phyloP scores from a whole-genome alignment of 2,113 vertebrate species.

The Thamnophis sirtalis region DNA sequence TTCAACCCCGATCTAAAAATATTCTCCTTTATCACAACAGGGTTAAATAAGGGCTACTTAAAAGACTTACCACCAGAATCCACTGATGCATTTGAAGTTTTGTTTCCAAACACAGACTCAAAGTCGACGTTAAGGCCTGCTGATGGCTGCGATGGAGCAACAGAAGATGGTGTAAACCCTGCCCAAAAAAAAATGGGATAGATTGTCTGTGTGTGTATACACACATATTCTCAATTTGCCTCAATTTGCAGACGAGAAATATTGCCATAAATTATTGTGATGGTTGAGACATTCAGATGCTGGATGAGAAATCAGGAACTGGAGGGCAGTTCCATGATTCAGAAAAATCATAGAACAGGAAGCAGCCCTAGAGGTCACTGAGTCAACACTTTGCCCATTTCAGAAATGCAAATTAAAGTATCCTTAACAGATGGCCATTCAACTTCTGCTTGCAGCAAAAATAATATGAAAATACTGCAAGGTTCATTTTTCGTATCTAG shows the following conservation, averaged over 20 bases:
- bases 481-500: not conserved
- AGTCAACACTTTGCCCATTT: not conserved
- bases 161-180: constrained; percentile 85
- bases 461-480: not conserved
- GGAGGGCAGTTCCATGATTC: not conserved
- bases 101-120: constrained; percentile 95
- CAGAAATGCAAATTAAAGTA: not conserved
- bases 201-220: too few relatives aligned
- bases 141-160: constrained; percentile 80
- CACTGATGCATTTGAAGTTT: constrained; percentile 77
- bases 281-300: not conserved
- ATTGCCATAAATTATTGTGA: not conserved
- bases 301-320: not conserved
- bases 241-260: not conserved
- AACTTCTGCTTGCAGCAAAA: not conserved
- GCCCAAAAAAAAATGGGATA: constrained; percentile 18
- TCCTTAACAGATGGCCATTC: not conserved
- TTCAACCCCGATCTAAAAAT: not conserved
- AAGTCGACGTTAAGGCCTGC: constrained; percentile 91
- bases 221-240: too few relatives aligned
- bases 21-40: not conserved
- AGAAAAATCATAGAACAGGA: not conserved
- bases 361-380: not conserved
- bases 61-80: constrained; percentile 81
- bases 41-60: not conserved